These are phyloP conservation scores for Pedionomus torquatus DNA, from an alignment of 2,113 vertebrate species.

Conservation along the genomic window DNA sequence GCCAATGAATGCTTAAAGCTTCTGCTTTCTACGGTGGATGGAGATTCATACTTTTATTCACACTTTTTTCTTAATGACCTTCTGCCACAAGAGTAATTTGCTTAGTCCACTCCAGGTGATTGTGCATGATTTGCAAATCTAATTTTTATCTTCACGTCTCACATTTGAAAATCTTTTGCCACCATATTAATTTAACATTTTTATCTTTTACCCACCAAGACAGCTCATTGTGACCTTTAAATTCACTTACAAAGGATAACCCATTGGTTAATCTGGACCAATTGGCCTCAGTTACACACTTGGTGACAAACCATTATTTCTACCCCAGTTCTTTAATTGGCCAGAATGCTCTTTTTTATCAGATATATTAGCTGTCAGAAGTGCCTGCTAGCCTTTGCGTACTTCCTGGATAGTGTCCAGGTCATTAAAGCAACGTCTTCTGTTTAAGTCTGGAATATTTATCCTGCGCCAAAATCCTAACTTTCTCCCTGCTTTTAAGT, in stretches of 20 bases:
- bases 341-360: slow-evolving; percentile 78
- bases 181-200: slow-evolving; percentile 75
- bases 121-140: slow-evolving; percentile 73
- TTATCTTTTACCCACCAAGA: slow-evolving; percentile 72
- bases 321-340: slow-evolving; percentile 80
- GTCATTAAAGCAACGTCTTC: slow-evolving; percentile 81
- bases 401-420: slow-evolving; percentile 80
- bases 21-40: not conserved
- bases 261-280: slow-evolving; percentile 80
- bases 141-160: slow-evolving; percentile 70
- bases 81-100: slow-evolving; percentile 66
- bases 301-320: slow-evolving; percentile 83
- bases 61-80: slow-evolving; percentile 63
- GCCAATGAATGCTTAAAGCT: not conserved
- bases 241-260: slow-evolving; percentile 80
- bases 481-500: slow-evolving; percentile 74
- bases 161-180: slow-evolving; percentile 68
- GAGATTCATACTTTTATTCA: slow-evolving; percentile 60
- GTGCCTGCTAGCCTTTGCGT: slow-evolving; percentile 77
- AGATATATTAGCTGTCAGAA: slow-evolving; percentile 81
- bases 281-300: slow-evolving; percentile 79
- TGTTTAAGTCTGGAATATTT: slow-evolving; percentile 74
- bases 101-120: slow-evolving; percentile 71
- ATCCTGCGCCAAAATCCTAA: slow-evolving; percentile 69
- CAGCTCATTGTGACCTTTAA: slow-evolving; percentile 76